These are phyloP conservation scores for Thymelicus sylvestris DNA, from an alignment of 2,888 invertebrate species.

Conservation along the genomic window DNA sequence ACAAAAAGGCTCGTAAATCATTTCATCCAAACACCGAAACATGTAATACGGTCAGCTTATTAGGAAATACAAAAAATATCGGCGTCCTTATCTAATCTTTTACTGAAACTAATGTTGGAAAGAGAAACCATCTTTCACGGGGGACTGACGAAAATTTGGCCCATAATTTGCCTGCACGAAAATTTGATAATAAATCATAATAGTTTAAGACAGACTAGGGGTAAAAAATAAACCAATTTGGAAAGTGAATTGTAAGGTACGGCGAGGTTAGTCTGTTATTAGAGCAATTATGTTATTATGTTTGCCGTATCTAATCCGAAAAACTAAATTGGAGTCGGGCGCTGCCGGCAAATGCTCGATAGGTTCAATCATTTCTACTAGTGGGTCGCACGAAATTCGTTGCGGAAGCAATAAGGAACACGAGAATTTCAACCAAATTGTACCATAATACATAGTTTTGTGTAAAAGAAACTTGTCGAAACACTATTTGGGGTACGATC, in stretches of 20 bases:
- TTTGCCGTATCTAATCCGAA: conserved; percentile 84
- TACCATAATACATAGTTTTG: conserved; percentile 64
- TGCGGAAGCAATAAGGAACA: conserved; percentile 85
- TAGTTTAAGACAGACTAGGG: conserved; percentile 81
- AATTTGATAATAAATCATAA: conserved; percentile 84
- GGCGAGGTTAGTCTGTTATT: conserved; percentile 79
- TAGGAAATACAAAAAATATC: conserved; percentile 67
- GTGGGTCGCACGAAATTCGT: conserved; percentile 84
- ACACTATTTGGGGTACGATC: conserved; percentile 53
- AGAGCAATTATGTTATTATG: conserved; percentile 85
- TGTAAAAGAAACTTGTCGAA: conserved; percentile 59
- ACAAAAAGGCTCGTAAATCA: conserved; percentile 77
- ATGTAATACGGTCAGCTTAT: conserved; percentile 70
- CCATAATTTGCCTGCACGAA: conserved; percentile 83
- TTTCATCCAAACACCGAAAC: conserved; percentile 64
- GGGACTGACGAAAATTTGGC: conserved; percentile 69
- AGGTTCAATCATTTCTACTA: conserved; percentile 81
- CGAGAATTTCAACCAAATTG: conserved; percentile 78
- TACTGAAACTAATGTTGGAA: conserved; percentile 54
- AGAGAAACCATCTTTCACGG: conserved; percentile 60
- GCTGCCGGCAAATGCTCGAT: conserved; percentile 82
- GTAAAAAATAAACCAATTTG: conserved; percentile 83
- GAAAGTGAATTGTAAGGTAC: conserved; percentile 85
- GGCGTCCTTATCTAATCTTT: conserved; percentile 63
- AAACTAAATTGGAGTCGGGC: conserved; percentile 83